These are phyloP conservation scores for Melipona quadrifasciata DNA, from an alignment of 1,140 invertebrate genomes.

Conservation along the genomic window DNA sequence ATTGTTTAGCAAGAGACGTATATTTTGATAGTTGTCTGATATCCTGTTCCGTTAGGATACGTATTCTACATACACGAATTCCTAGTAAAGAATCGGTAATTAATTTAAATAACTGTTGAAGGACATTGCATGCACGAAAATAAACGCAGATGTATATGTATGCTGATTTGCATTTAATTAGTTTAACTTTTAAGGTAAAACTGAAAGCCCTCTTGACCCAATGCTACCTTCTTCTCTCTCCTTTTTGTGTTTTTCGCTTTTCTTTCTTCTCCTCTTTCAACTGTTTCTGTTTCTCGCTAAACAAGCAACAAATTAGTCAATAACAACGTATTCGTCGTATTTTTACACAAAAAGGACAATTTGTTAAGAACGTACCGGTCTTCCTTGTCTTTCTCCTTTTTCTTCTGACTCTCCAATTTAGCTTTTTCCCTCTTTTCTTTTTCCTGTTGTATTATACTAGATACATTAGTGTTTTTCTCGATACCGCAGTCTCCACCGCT, in stretches of 20 bases:
- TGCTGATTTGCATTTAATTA: conserved; percentile 49
- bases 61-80: conserved; percentile 26
- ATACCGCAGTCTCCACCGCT: conserved; percentile 81
- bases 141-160: conserved; percentile 61
- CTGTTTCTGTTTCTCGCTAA: conserved; percentile 92
- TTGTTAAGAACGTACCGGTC: conserved; percentile 84
- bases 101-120: conserved; percentile 44
- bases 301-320: conserved; percentile 63
- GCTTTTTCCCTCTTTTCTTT: conserved; percentile 90
- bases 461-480: conserved; percentile 90
- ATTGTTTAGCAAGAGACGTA: conserved; percentile 21
- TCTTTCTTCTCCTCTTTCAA: conserved; percentile 93
- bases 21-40: conserved; percentile 10
- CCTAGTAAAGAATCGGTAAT: conserved; percentile 38
- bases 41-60: conserved; percentile 15
- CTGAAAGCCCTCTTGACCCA: conserved; percentile 31
- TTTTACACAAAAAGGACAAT: neutral
- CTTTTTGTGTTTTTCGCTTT: conserved; percentile 93
- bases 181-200: conserved; percentile 48
- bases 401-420: conserved; percentile 89
- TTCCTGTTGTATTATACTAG: conserved; percentile 87
- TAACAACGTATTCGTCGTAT: neutral
- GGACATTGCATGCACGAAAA: conserved; percentile 58
- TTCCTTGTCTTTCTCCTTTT: conserved; percentile 94
- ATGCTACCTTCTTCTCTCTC: conserved; percentile 91